Conservation (phyloP, 2,113 vertebrate genomes). For the Gobio gobio region DNA sequence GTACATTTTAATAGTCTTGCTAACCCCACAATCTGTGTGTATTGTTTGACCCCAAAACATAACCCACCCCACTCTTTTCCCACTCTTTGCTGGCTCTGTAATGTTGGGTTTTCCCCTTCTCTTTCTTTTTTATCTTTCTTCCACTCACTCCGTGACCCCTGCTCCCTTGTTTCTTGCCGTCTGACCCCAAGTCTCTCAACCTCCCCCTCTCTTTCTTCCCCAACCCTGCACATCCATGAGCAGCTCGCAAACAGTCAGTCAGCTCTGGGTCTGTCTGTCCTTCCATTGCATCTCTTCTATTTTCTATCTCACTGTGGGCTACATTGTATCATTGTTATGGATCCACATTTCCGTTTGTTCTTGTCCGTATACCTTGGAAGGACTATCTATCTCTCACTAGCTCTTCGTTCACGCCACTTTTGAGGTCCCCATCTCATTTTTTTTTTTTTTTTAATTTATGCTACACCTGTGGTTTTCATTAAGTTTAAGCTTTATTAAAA, state of each 20-base stretch:
- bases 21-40: conserved; percentile 61
- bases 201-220: conserved; percentile 67
- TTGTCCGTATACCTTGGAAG: conserved; percentile 51
- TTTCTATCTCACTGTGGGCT: conserved; percentile 48
- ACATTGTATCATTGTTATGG: conserved; percentile 49
- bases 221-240: conserved; percentile 66
- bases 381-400: conserved; percentile 38
- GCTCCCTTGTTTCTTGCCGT: conserved; percentile 78
- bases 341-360: conserved; percentile 48
- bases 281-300: conserved; percentile 44
- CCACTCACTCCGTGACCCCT: conserved; percentile 79
- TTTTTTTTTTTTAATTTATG: conserved; percentile 28
- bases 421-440: conserved; percentile 30
- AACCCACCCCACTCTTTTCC: conserved; percentile 53
- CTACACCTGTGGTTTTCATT: conserved; percentile 41
- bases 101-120: conserved; percentile 69
- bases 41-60: conserved; percentile 67
- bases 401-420: conserved; percentile 28
- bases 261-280: conserved; percentile 39
- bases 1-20: conserved; percentile 59
- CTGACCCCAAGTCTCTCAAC: conserved; percentile 73
- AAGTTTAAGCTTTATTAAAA: conserved; percentile 19
- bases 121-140: conserved; percentile 74
- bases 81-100: conserved; percentile 67
- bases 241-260: conserved; percentile 59